A percentile compares a stretch with the other conserved stretches of the same genome.
Conservation (phyloP, 2,888 invertebrate genomes). For the Drosophila kokeensis region DNA sequence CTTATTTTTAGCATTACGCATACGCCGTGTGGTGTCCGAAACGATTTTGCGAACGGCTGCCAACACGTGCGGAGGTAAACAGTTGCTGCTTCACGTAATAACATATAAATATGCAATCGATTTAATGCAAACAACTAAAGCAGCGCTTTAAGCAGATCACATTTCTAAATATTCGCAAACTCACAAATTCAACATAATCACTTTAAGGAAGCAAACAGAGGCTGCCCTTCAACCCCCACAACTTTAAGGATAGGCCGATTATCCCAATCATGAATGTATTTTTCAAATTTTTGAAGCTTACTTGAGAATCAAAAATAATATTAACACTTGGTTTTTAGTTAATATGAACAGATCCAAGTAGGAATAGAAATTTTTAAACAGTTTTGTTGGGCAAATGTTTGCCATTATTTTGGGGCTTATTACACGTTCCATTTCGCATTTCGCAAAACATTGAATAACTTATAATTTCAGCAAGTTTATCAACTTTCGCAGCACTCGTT, state of each 20-base stretch:
- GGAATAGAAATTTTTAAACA: constrained; percentile 2
- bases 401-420: constrained; percentile 39
- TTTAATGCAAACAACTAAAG: constrained; percentile 40
- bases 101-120: constrained; percentile 52
- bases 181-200: not conserved
- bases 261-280: not conserved
- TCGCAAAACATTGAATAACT: constrained; percentile 39
- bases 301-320: not conserved
- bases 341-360: not conserved
- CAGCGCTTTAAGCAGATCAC: constrained; percentile 2
- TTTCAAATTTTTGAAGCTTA: not conserved
- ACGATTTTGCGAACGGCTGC: constrained; percentile 38
- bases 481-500: constrained; percentile 1
- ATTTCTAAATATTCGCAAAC: not conserved
- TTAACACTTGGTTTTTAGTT: not conserved
- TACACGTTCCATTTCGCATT: constrained; percentile 52
- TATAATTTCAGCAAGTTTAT: constrained; percentile 47
- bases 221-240: not conserved
- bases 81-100: constrained; percentile 44
- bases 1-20: constrained; percentile 74
- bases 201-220: not conserved
- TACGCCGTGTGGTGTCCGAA: constrained; percentile 56
- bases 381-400: constrained; percentile 10
- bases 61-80: constrained; percentile 1
- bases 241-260: not conserved